These are phyloP conservation scores for Neotoma lepida DNA, from an alignment of 2,113 vertebrate species.

Conservation along the genomic window DNA sequence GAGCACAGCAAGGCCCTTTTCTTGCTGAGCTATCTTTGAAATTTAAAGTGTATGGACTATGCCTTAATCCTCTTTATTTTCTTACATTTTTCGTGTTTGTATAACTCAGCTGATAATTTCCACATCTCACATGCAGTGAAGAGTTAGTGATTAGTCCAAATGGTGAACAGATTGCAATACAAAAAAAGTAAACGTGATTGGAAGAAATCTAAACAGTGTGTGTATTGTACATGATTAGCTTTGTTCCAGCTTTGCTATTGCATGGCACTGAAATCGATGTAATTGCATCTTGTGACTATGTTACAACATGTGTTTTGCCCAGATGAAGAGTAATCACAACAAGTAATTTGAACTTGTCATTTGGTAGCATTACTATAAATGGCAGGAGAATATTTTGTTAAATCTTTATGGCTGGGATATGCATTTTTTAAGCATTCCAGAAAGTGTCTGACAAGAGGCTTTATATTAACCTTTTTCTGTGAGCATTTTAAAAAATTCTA, in stretches of 20 bases:
- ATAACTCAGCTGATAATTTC: constrained; percentile 18
- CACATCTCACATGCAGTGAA: neutral
- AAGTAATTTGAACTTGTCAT: constrained; percentile 80
- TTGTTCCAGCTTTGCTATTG: constrained; percentile 67
- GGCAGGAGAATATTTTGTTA: constrained; percentile 72
- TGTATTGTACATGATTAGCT: constrained; percentile 70
- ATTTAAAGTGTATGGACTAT: neutral
- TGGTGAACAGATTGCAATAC: constrained; percentile 78
- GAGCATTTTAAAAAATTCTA: neutral
- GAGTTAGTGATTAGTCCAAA: constrained; percentile 70
- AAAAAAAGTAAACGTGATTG: constrained; percentile 22
- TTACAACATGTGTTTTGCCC: constrained; percentile 80
- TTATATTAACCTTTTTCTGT: neutral
- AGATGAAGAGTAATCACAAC: constrained; percentile 82
- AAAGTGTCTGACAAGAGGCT: constrained; percentile 52
- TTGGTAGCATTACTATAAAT: constrained; percentile 75
- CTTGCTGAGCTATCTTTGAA: neutral
- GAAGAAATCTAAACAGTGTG: constrained; percentile 66
- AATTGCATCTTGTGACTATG: constrained; percentile 74
- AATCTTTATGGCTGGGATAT: constrained; percentile 65
- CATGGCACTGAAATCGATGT: constrained; percentile 33
- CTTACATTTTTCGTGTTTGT: neutral
- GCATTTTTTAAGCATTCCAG: constrained; percentile 68
- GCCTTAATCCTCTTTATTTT: neutral
- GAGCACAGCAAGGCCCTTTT: neutral